Conservation (phyloP, 2,888 invertebrate species). For the Resseliella maxima region DNA sequence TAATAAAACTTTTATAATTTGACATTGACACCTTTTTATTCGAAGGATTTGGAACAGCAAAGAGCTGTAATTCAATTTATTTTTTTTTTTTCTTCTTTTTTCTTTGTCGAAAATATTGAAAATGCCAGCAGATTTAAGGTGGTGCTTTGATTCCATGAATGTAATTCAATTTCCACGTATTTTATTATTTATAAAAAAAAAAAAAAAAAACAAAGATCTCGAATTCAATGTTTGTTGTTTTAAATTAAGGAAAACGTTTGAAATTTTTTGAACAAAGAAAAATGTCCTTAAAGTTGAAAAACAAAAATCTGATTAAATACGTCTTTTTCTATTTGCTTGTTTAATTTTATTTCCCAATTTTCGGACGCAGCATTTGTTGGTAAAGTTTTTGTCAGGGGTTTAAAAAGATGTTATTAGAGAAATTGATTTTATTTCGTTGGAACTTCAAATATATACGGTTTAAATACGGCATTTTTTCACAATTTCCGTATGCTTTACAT, state of each 20-base stretch:
- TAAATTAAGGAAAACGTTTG: background rate
- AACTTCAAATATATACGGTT: too few relatives aligned
- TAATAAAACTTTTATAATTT: constrained; percentile 38
- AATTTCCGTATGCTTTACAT: too few relatives aligned
- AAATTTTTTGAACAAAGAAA: background rate
- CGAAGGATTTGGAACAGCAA: background rate
- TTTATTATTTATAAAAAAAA: constrained; percentile 10
- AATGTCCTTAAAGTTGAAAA: constrained; percentile 13
- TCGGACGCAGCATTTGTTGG: background rate
- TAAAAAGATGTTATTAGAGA: background rate
- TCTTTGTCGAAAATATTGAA: background rate
- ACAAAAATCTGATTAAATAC: constrained; percentile 7
- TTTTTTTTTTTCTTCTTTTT: background rate
- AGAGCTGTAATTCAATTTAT: background rate
- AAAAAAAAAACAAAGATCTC: background rate
- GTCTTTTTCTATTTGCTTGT: background rate
- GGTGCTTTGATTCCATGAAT: background rate
- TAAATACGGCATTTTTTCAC: too few relatives aligned
- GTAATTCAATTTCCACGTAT: background rate
- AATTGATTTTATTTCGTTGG: too few relatives aligned
- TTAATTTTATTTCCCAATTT: background rate
- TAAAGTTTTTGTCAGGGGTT: background rate
- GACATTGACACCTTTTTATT: constrained; percentile 52
- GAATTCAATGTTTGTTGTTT: background rate
- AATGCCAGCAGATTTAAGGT: background rate